These are phyloP conservation scores for Nomada fucata DNA, from an alignment of 2,888 invertebrate genomes.

Conservation along the genomic window DNA sequence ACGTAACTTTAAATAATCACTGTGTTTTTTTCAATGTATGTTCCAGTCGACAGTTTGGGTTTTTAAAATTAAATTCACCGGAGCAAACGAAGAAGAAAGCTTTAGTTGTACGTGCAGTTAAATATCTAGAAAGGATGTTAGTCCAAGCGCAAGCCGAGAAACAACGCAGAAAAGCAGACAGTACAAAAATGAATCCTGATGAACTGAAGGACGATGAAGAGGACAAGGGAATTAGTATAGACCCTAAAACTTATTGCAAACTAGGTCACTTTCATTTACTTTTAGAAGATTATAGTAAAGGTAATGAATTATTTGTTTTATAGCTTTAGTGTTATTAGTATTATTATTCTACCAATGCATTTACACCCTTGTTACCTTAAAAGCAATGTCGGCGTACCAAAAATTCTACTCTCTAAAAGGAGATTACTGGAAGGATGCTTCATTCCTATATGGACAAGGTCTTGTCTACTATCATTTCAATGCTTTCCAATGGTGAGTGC, in stretches of 20 bases:
- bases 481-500: constrained; percentile 96
- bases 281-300: constrained; percentile 97
- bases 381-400: constrained; percentile 99
- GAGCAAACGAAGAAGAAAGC: constrained; percentile 93
- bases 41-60: constrained; percentile 95
- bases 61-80: constrained; percentile 91
- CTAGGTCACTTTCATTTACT: constrained; percentile 97
- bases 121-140: constrained; percentile 93
- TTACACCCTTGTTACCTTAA: constrained; percentile 80
- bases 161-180: constrained; percentile 81
- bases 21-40: constrained; percentile 71
- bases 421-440: constrained; percentile 95
- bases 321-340: neutral
- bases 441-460: constrained; percentile 97
- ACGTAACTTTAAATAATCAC: neutral
- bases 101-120: constrained; percentile 92
- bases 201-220: constrained; percentile 82
- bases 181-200: constrained; percentile 77
- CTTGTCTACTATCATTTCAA: constrained; percentile 98
- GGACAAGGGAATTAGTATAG: constrained; percentile 90
- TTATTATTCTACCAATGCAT: constrained; percentile 39
- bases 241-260: constrained; percentile 96
- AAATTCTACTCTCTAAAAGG: constrained; percentile 92
- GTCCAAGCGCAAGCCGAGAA: constrained; percentile 90
- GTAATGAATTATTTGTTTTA: constrained; percentile 84